A percentile compares a stretch with the other conserved stretches of the same genome.
These are phyloP conservation scores for Valencia hispanica DNA, from an alignment of 2,797 vertebrate genomes.

Conservation along the genomic window DNA sequence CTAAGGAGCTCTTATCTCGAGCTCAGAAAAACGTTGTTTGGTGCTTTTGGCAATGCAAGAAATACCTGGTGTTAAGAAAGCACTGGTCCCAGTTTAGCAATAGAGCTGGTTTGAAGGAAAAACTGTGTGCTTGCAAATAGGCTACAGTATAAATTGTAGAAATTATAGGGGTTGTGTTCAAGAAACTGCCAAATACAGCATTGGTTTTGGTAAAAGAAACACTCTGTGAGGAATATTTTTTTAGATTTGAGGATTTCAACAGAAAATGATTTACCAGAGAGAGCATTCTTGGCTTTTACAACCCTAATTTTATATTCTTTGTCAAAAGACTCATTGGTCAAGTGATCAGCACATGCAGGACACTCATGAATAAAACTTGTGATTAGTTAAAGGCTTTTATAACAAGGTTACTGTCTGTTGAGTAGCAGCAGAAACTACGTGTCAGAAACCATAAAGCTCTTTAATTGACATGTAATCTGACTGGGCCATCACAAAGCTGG, in stretches of 20 bases:
- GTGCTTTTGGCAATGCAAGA: no score
- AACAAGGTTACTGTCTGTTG: slow-evolving; percentile 6
- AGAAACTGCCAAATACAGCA: background rate
- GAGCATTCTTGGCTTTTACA: background rate
- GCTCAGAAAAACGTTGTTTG: no score
- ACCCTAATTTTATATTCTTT: background rate
- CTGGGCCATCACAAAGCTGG: slow-evolving; percentile 35
- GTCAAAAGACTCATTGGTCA: slow-evolving; percentile 1
- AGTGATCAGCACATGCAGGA: slow-evolving; percentile 5
- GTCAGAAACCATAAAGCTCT: slow-evolving; percentile 47
- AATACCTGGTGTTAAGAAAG: no score
- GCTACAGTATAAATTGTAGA: background rate
- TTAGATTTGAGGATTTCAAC: background rate
- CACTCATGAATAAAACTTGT: background rate
- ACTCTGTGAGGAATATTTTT: background rate
- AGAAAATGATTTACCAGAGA: background rate
- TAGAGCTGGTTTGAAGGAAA: background rate
- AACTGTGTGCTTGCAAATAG: background rate
- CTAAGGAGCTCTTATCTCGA: no score
- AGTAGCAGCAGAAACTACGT: slow-evolving; percentile 6
- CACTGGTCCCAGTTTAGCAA: background rate
- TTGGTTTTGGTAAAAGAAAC: background rate
- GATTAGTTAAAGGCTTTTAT: background rate
- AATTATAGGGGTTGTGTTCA: background rate
- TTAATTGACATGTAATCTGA: slow-evolving; percentile 34